Evolutionary conservation across 53 echinoderm and acorn worm species (phyloP).

Genomic region (Echinarachnius parma): DNA sequence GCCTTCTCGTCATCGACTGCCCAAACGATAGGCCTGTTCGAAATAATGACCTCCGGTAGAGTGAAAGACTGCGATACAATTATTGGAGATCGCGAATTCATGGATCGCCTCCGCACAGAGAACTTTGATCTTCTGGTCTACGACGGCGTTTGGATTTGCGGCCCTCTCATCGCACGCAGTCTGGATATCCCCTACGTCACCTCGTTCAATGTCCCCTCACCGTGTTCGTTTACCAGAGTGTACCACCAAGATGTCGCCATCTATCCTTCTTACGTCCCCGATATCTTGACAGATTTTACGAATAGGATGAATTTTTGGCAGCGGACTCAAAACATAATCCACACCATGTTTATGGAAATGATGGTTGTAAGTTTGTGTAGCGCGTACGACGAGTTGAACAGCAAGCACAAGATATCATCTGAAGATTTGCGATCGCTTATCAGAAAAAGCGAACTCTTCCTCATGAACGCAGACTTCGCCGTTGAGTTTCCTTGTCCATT

Average conservation of each 20-base stretch:
- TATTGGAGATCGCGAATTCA: constrained; percentile 16
- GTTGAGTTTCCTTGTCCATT: constrained; percentile 21
- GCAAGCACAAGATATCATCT: background rate
- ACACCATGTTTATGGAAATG: background rate
- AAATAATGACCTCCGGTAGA: constrained; percentile 16
- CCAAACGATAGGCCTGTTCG: background rate
- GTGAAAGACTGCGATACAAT: constrained; percentile 25
- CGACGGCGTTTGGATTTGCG: constrained; percentile 10
- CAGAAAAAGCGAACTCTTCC: constrained; percentile 3
- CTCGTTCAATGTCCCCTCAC: background rate
- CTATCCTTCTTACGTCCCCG: constrained; percentile 4
- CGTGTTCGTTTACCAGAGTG: background rate
- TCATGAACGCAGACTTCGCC: constrained; percentile 11
- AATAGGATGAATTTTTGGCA: constrained; percentile 20
- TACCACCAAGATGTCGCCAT: background rate
- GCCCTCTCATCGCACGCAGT: constrained; percentile 12
- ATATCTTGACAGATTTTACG: constrained; percentile 11
- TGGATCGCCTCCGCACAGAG: constrained; percentile 9
- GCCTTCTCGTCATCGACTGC: constrained; percentile 1
- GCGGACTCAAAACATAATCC: background rate
- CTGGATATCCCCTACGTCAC: constrained; percentile 1
- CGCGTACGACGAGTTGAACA: constrained; percentile 2
- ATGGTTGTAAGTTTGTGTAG: background rate
- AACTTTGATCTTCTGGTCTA: constrained; percentile 10
- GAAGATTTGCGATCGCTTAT: background rate